Evolutionary conservation across 2,888 invertebrate genomes (phyloP), one percentile per base, ranked within the genome.

Genomic region (Cantharis lateralis): DNA sequence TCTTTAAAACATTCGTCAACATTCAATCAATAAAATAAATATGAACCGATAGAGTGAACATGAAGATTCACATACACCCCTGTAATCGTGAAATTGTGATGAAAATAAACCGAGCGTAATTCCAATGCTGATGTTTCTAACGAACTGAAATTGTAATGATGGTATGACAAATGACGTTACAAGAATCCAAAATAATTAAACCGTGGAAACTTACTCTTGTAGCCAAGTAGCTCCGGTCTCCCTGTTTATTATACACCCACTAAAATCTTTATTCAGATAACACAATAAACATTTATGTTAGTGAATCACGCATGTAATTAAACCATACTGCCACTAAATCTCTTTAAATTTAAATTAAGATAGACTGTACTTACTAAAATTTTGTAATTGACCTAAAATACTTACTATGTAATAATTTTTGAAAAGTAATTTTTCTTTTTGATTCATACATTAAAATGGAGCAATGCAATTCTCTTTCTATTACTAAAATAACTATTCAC

Each of bases 401-500:
- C n/a, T 11, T 32, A 28, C 10, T 3, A 32, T 32, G 48, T 7
- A 32, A 32, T 13, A 32, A 32, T 48, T 48, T 48, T 48, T 48
- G 4, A 5, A 48, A n/a, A n/a, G 48, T n/a, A 48, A 48, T 48
- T n/a, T 48, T 48, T 48, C 48, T 7, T 48, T 32, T 48, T 48
- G n/a, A 13, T 48, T 48, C 48, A 48, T 48, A n/a, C 48, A 48
- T 48, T 48, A 48, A 48, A n/a, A 48, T 48, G 48, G 13, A 48
- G n/a, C 48, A 48, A 24, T 66, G 64, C 20, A 66, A 66, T 66
- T 66, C 24, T 66, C 20, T n/a, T 20, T 66, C 24, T 66, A 20
- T 66, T 66, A 69, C 24, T 26, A 69, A 69, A 69, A 28, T 26
- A 28, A 61, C 48, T 72, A 68, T 64, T 48, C 64, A 72, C 15